Evolutionary conservation across 2,113 vertebrate species (phyloP), one percentile per base, ranked within the genome.

Genomic region (Cricetomys ansorgei): DNA sequence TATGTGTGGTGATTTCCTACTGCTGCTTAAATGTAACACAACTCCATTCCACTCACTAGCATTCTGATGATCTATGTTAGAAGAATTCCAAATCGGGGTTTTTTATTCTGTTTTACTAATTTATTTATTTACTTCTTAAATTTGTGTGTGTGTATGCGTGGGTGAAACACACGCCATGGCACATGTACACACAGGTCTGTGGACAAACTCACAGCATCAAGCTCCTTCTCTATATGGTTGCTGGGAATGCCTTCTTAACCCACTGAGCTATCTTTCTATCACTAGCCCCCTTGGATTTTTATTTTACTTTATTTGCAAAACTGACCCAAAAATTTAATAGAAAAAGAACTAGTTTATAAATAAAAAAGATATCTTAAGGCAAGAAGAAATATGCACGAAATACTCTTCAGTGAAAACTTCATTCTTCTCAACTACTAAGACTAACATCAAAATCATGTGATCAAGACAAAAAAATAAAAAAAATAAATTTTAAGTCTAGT

Each of bases 21-120:
- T 93, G 91, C 65, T 72, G 34, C 25, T 83, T 87, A 37, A 94
- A 48, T 94, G 87, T 25, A 40, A 59, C 10, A 92, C 23, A 86
- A 43, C 2, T 80, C 65, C 50, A 92, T 9, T 76, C 89, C 95
- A 85, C 64, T 94, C 21, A 84, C 27, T 83, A 50, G 72, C 37
- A 92, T 89, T 96, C 53, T 67, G 84, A 97, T 89, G 0, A 94
- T 17, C 12, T 80, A 73, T 21, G 95, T 48, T 53, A 97, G 55
- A 97, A 65, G 43, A 31, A 88, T 85, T 94, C 57, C 34, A 97
- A 94, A 94, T 96, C 25, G 64, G 37, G 80, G 59, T 59, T 81
- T n/a, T 55, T 15, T 59, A 59, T 25, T 10, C 37, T 81, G 16
- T 95, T 59, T 59, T 59, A 81, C 34, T 57, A n/a, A 57, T 81